Evolutionary conservation across 2,113 vertebrate species (phyloP), one percentile per base, ranked within the genome.

Genomic region (Tenrec ecaudatus): DNA sequence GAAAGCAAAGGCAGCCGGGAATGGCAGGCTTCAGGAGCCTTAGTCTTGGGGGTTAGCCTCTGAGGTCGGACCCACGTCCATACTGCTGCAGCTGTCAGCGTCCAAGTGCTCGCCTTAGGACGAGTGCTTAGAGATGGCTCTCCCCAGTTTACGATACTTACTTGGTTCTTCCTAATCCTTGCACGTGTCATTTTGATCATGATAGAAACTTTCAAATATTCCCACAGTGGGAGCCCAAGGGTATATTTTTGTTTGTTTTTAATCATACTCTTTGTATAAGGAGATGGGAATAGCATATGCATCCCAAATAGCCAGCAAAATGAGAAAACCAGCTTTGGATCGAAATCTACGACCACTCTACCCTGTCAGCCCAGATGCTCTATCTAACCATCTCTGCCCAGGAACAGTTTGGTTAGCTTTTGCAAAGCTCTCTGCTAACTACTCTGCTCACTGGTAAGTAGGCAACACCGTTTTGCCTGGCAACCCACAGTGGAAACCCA

Each of bases 381-480:
- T 27, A 78, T 80, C 40, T 25, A 66, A 15, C 31, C 66, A n/a
- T 80, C 58, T 86, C 60, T 88, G 79, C 40, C 43, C 36, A 86
- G 82, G 31, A 66, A 17, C 19, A 19, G 3, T 58, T 84, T 83
- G 85, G n/a, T 75, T 81, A 79, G 53, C 66, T 62, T 33, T 84
- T 82, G 12, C 53, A 33, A 19, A 82, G 66, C 60, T 16, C 57
- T 86, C 31, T 62, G 77, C 40, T 60, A 23, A 62, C 53, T n/a
- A 10, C 60, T 91, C 60, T 68, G 69, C 89, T 53, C 20, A 6
- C 64, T 75, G 64, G 53, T 86, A 81, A 64, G 62, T 29, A 53
- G 88, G 27, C 66, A 25, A 7, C 15, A 33, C 23, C 36, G 31
- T 69, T 86, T 92, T 92, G 76, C 95, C 90, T 96, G 78, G 95